Evolutionary conservation across 2,797 vertebrate species (phyloP).

Genomic region (Coregonus suidteri): DNA sequence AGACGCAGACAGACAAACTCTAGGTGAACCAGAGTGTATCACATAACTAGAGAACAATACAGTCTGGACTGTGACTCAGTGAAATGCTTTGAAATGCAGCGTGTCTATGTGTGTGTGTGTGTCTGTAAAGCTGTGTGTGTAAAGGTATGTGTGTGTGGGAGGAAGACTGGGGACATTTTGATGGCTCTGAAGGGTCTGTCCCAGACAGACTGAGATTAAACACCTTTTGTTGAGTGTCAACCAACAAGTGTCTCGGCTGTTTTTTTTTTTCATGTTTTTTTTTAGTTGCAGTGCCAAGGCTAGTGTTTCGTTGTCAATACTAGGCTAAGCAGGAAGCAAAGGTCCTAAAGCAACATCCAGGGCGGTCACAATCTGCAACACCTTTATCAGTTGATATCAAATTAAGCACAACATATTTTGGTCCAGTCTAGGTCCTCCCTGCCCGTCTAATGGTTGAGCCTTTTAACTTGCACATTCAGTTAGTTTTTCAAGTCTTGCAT

Average conservation of each 20-base stretch:
- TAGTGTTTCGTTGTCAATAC: no score
- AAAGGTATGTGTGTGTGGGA: background rate
- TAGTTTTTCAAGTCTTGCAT: background rate
- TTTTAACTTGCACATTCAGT: no score
- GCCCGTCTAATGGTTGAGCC: no score
- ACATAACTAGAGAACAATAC: background rate
- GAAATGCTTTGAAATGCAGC: background rate
- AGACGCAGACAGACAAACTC: conserved; percentile 50
- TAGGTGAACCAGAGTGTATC: conserved; percentile 35
- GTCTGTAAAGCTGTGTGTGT: conserved; percentile 4
- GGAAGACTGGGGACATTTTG: conserved; percentile 7
- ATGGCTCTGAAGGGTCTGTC: background rate
- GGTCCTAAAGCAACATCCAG: background rate
- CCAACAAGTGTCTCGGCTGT: background rate
- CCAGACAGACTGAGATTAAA: background rate
- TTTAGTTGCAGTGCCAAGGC: no score
- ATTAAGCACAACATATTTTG: background rate
- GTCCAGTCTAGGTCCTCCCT: background rate
- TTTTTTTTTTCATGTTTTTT: background rate
- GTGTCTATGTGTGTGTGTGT: background rate
- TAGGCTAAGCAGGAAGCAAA: no score
- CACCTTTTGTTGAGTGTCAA: background rate
- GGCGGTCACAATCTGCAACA: background rate
- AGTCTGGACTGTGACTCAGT: background rate
- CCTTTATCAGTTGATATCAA: background rate